Evolutionary conservation across 1,140 invertebrate genomes (phyloP).

Genomic region (Drosophila sp.): DNA sequence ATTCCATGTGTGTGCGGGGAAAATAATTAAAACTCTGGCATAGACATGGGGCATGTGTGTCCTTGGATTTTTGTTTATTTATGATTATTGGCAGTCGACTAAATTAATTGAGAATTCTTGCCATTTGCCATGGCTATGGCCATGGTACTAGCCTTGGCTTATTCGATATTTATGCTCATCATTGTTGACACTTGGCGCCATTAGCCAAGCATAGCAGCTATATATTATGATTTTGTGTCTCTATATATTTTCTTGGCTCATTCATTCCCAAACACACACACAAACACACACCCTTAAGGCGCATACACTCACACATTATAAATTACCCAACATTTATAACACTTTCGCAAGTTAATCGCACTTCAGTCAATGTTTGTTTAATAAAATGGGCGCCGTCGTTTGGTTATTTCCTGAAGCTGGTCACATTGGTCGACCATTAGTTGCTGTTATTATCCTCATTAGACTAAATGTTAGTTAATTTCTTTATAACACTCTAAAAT

Average conservation of each 20-base stretch:
- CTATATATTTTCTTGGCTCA: not conserved
- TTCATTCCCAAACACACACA: not conserved
- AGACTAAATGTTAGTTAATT: slow-evolving; percentile 78
- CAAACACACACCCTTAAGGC: not conserved
- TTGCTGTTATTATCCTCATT: slow-evolving; percentile 79
- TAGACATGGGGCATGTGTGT: slow-evolving; percentile 22
- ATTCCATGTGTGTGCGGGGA: slow-evolving; percentile 21
- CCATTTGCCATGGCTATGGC: slow-evolving; percentile 57
- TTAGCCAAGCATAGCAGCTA: slow-evolving; percentile 8
- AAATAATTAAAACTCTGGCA: slow-evolving; percentile 74
- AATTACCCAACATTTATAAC: slow-evolving; percentile 74
- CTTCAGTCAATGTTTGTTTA: slow-evolving; percentile 78
- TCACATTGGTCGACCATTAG: slow-evolving; percentile 54
- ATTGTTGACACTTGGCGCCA: slow-evolving; percentile 42
- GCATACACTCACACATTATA: slow-evolving; percentile 39
- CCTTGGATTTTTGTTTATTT: slow-evolving; percentile 67
- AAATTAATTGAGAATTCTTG: slow-evolving; percentile 73
- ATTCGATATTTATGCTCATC: slow-evolving; percentile 61
- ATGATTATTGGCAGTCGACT: slow-evolving; percentile 74
- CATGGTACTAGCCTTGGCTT: slow-evolving; percentile 19
- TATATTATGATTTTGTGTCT: slow-evolving; percentile 29
- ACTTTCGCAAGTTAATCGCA: slow-evolving; percentile 71
- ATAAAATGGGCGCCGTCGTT: slow-evolving; percentile 54
- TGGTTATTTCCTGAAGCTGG: slow-evolving; percentile 1
- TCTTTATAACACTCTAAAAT: slow-evolving; percentile 81